phyloP scores from a whole-genome alignment of 1,140 invertebrate species.

The Steinernema khuongi region DNA sequence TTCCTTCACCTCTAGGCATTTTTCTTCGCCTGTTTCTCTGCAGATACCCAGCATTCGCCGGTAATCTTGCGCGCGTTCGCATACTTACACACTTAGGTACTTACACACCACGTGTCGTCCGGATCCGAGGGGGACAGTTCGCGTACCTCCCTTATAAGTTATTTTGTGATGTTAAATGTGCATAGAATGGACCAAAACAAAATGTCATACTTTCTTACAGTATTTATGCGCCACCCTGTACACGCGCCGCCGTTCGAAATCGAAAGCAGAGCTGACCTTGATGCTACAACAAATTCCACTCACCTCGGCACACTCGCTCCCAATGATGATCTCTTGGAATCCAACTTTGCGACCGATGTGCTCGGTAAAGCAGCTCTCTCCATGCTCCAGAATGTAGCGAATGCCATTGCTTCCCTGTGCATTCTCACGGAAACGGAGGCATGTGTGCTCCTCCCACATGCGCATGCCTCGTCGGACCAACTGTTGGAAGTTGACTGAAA shows the following conservation, averaged over 20 bases:
- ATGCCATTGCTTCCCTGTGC: conserved; percentile 53
- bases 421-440: conserved; percentile 56
- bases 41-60: too few relatives aligned
- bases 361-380: conserved; percentile 57
- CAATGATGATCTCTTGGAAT: conserved; percentile 58
- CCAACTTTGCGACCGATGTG: conserved; percentile 58
- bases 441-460: conserved; percentile 58
- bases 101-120: too few relatives aligned
- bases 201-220: not conserved
- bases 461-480: conserved; percentile 55
- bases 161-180: too few relatives aligned
- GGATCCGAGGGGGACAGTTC: too few relatives aligned
- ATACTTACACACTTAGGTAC: too few relatives aligned
- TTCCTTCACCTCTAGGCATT: too few relatives aligned
- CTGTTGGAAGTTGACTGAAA: conserved; percentile 57
- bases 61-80: too few relatives aligned
- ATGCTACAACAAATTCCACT: not conserved
- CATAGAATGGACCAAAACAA: too few relatives aligned
- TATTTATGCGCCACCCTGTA: not conserved
- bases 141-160: too few relatives aligned
- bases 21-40: too few relatives aligned
- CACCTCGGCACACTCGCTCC: conserved; percentile 57
- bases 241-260: not conserved
- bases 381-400: conserved; percentile 53
- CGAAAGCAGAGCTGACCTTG: conserved; percentile 17